Base-by-base conservation (phyloP, 2,113 vertebrate species). In the Phalacrocorax brasilianus region DNA sequence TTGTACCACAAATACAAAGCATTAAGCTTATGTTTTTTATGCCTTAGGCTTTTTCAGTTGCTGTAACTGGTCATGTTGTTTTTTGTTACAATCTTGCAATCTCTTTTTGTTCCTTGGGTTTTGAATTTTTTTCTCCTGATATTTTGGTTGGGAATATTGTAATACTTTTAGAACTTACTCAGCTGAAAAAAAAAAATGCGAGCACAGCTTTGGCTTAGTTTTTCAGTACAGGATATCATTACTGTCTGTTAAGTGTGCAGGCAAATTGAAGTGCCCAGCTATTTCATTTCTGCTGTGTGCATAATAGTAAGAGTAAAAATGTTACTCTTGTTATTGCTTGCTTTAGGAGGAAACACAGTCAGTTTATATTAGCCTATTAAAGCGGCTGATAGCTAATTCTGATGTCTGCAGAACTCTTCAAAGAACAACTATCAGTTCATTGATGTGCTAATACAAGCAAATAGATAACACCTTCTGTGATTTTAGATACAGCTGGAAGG, bases 401-500 rank as follows among this genome's bases (percentile, higher is more conserved):
- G 59, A 35, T 74, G 50, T 71, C 85, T 91, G 75, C 21, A 92
- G 80, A 84, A 55, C 80, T 91, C 68, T 78, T 94, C 55, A 67
- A 88, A 91, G 67, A 88, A 81, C 26, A 91, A 26, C 78, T 74
- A 63, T 12, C 50, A 77, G 59, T 67, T 95, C 78, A 77, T 11
- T 86, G 71, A 70, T 91, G 75, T 38, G 59, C 59, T 94, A 90
- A 83, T 66, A 93, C 22, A 79, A 89, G 58, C 53, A 83, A 88
- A 85, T 5, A 93, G 88, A 71, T 90, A 77, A 67, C 55, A 88
- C 32, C 59, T 83, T 83, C 62, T 77, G 70, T 82, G 88, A 83
- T 80, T 91, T 94, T 77, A 86, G 82, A 83, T 83, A 71, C 32
- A 76, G 55, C 82, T 90, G 59, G 78, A 94, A 93, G 85, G 88